Percentiles rank a stretch among this genome's conserved stretches.
Conservation (phyloP, 2,888 invertebrate genomes). For the Ditylenchus weischeri region DNA sequence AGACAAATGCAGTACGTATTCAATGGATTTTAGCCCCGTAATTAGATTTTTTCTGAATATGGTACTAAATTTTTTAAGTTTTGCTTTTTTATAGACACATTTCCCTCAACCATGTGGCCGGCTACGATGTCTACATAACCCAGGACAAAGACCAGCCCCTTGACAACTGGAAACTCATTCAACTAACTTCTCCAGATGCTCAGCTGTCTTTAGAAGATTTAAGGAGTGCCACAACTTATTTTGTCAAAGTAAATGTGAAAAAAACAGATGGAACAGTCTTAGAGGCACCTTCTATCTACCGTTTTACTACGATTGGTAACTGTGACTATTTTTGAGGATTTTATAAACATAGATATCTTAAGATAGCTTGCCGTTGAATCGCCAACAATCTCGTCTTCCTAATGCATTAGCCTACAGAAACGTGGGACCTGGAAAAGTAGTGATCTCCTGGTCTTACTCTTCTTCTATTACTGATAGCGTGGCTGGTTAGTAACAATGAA, state of each 20-base stretch:
- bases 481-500: slow-evolving; percentile 41
- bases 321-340: not conserved
- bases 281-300: slow-evolving; percentile 49
- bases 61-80: not conserved
- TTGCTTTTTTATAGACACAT: slow-evolving; percentile 16
- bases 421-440: slow-evolving; percentile 46
- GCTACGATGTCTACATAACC: slow-evolving; percentile 54
- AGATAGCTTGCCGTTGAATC: not conserved
- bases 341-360: not conserved
- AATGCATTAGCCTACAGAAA: slow-evolving; percentile 49
- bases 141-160: slow-evolving; percentile 46
- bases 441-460: slow-evolving; percentile 48
- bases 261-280: slow-evolving; percentile 47
- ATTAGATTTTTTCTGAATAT: slow-evolving; percentile 3
- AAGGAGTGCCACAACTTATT: slow-evolving; percentile 50
- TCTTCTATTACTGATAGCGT: slow-evolving; percentile 40
- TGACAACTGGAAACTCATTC: slow-evolving; percentile 44
- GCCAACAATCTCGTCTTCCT: slow-evolving; percentile 31
- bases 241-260: slow-evolving; percentile 49
- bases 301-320: slow-evolving; percentile 47
- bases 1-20: slow-evolving; percentile 51
- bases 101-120: slow-evolving; percentile 23
- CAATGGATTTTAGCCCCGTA: slow-evolving; percentile 57
- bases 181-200: slow-evolving; percentile 41
- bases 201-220: slow-evolving; percentile 37